Evolutionary conservation across 2,888 invertebrate genomes (phyloP).

Genomic region (Apamea crenata): DNA sequence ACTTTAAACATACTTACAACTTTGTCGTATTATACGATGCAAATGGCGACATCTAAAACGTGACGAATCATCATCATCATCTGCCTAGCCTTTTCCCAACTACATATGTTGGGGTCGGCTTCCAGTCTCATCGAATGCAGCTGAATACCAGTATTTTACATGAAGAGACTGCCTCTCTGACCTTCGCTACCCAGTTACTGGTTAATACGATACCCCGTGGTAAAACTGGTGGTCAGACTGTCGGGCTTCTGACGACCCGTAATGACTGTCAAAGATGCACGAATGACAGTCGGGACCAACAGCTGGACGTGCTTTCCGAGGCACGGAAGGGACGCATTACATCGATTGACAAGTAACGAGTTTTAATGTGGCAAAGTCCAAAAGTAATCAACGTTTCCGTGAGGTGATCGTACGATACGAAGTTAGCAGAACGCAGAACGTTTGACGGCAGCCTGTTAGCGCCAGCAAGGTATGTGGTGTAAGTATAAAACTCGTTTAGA

Average conservation of each 20-base stretch:
- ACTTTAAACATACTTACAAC: not conserved
- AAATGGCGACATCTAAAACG: not conserved
- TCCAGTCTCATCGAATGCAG: too few relatives aligned
- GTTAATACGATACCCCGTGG: too few relatives aligned
- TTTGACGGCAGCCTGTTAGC: conserved; percentile 25
- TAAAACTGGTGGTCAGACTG: not conserved
- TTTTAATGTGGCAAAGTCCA: not conserved
- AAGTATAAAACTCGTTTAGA: conserved; percentile 68
- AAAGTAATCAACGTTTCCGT: not conserved
- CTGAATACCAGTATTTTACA: too few relatives aligned
- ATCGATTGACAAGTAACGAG: too few relatives aligned
- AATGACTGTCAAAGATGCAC: not conserved
- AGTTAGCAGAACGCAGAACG: not conserved
- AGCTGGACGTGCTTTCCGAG: not conserved
- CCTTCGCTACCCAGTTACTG: too few relatives aligned
- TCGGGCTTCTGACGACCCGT: not conserved
- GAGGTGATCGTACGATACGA: not conserved
- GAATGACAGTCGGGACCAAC: not conserved
- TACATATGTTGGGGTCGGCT: too few relatives aligned
- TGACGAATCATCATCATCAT: too few relatives aligned
- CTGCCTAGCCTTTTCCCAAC: too few relatives aligned
- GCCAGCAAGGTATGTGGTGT: conserved; percentile 29
- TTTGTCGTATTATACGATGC: not conserved
- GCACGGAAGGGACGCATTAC: not conserved
- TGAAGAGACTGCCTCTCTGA: too few relatives aligned